Base-by-base conservation (phyloP, 2,797 vertebrate genomes). In the Aplochiton taeniatus region DNA sequence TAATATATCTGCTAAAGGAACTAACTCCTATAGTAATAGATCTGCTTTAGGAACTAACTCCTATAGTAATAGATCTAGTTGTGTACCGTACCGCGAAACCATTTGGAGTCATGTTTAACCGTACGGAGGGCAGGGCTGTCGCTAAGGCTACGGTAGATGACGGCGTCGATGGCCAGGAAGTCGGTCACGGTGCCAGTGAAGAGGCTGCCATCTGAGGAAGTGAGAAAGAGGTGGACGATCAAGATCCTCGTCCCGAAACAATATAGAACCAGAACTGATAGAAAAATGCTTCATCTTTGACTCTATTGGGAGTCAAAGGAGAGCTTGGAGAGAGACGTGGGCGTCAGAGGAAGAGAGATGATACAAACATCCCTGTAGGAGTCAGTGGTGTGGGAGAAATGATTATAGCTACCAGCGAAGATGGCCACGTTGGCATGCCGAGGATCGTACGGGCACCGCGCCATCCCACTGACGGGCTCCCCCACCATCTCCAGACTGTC, bases 41-140 rank as follows among this genome's bases (percentile, higher is more conserved):
- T n/a, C n/a, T n/a, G n/a, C n/a, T n/a, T n/a, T n/a, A n/a, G n/a
- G n/a, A n/a, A n/a, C n/a, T n/a, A n/a, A n/a, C n/a, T n/a, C n/a
- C n/a, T n/a, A n/a, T n/a, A n/a, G n/a, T n/a, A n/a, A n/a, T 6
- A 46, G 16, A 13, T 9, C 1, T 31, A 20, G 16, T 11, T 9
- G 41, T 11, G 47, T 43, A n/a, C 4, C 66, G 63, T 90, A 98
- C 97, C 97, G 95, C 96, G 91, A 87, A 99, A 97, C 97, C 96
- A 98, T 73, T 98, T 99, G 86, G 97, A 99, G 83, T 99, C 97
- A 0, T 99, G 97, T 61, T 99, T 99, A 82, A 98, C 94, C 0
- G 96, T 99, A 75, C 97, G 95, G 49, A 99, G 94, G 57, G 96
- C 94, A 0, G 94, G 96, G 83, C 93, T 94, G 84, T 95, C 93